Evolutionary conservation across 2,797 vertebrate genomes (phyloP).

Genomic region (Antennarius maculatus): DNA sequence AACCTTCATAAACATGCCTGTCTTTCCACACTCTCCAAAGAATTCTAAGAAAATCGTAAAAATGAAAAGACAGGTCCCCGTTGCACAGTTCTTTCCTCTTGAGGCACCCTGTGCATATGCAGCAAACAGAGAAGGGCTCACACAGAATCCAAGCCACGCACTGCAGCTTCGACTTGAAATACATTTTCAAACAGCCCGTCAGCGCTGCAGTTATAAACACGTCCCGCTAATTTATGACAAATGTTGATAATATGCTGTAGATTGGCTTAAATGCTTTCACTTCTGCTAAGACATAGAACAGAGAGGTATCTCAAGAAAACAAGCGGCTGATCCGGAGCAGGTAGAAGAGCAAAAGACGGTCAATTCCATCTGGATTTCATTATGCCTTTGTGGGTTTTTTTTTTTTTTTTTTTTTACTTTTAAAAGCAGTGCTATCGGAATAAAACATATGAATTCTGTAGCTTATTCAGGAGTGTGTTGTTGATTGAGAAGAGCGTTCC

Average conservation of each 20-base stretch:
- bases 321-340: constrained; percentile 46
- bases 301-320: constrained; percentile 49
- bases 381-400: constrained; percentile 60
- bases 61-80: constrained; percentile 83
- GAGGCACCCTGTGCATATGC: constrained; percentile 73
- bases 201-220: constrained; percentile 49
- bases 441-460: constrained; percentile 64
- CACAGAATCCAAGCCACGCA: constrained; percentile 41
- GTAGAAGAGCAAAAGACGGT: constrained; percentile 54
- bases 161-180: constrained; percentile 61
- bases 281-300: constrained; percentile 53
- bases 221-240: constrained; percentile 70
- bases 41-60: constrained; percentile 87
- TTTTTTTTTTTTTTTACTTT: constrained; percentile 11
- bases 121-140: constrained; percentile 57
- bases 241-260: constrained; percentile 69
- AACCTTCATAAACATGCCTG: constrained; percentile 87
- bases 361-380: constrained; percentile 73
- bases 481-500: constrained; percentile 41
- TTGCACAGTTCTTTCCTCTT: constrained; percentile 69
- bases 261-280: constrained; percentile 65
- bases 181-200: constrained; percentile 58
- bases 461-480: constrained; percentile 56
- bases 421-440: constrained; percentile 67
- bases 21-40: constrained; percentile 85